Evolutionary conservation across 2,888 invertebrate species (phyloP), one percentile per base, ranked within the genome.

Genomic region (Drosophila mercatorum): DNA sequence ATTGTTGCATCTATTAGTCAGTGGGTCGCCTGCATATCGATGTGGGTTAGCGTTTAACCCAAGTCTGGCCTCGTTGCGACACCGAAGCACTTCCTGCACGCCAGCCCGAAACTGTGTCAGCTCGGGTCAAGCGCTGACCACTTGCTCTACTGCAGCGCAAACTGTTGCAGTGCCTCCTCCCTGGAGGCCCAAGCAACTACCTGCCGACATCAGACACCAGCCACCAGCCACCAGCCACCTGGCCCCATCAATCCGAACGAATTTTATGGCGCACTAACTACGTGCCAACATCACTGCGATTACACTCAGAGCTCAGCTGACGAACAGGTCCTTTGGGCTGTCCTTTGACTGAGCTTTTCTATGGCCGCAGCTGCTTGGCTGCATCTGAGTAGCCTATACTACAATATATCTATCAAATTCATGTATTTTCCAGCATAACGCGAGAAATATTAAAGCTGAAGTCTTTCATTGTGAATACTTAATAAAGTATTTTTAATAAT

Each of bases 41-140:
- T 66, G 49, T 26, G 38, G 67, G 38, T 14, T 40, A 28, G 46
- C 31, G 40, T 40, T 49, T 44, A 56, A 12, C 40, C 28, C 43
- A 26, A 14, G 28, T 56, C 60, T 72, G 59, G 51, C 67, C 58
- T 60, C 56, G 41, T 56, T 62, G 56, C 5, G 49, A 49, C 34
- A 34, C 28, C 59, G 43, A 22, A 22, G 22, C 64, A 55, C 68
- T 78, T 72, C 64, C 73, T 63, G 61, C 46, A 38, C 44, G 17
- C n/a, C 38, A 38, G 44, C 26, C 17, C 49, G 41, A 63, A 78
- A 78, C 41, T 65, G 57, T 76, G 78, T 73, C 73, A 44, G 62
- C 52, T 49, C 74, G 63, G 79, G 79, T 78, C 76, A 78, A 74
- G 69, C 51, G 60, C 40, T 73, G 76, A 60, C 69, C 78, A 78